These are phyloP conservation scores for Melinaea marsaeus DNA, from an alignment of 2,888 invertebrate species.

Conservation along the genomic window DNA sequence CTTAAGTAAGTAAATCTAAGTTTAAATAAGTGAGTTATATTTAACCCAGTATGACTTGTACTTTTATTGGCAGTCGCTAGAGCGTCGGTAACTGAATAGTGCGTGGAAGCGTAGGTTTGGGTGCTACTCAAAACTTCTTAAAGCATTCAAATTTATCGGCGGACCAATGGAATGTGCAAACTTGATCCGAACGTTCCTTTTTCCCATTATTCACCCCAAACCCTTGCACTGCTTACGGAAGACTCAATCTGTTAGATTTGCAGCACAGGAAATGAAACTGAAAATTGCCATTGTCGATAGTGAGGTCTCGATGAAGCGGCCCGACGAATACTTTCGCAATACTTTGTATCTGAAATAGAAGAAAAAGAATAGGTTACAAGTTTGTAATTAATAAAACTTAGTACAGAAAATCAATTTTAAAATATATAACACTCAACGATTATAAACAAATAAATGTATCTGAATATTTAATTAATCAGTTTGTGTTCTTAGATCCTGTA, in stretches of 20 bases:
- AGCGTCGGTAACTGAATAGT: constrained; percentile 74
- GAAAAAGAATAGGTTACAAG: constrained; percentile 9
- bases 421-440: constrained; percentile 9
- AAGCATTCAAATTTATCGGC: constrained; percentile 56
- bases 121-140: constrained; percentile 61
- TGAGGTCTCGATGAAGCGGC: constrained; percentile 3
- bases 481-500: constrained; percentile 61
- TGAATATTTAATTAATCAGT: constrained; percentile 63
- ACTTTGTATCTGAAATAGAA: constrained; percentile 32
- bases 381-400: constrained; percentile 7
- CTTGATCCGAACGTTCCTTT: constrained; percentile 75
- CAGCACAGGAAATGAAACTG: constrained; percentile 32
- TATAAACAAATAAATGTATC: constrained; percentile 17
- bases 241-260: constrained; percentile 51
- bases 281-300: constrained; percentile 31
- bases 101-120: constrained; percentile 49
- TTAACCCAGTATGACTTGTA: constrained; percentile 75
- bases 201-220: constrained; percentile 75
- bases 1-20: constrained; percentile 71
- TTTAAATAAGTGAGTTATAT: constrained; percentile 62
- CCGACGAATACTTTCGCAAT: constrained; percentile 14
- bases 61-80: constrained; percentile 75
- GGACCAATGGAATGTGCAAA: constrained; percentile 74
- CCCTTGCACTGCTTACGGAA: constrained; percentile 48
- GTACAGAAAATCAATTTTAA: constrained; percentile 14